A percentile compares a stretch with the other conserved stretches of the same genome.
Evolutionary conservation across 2,797 vertebrate genomes (phyloP).

Genomic region (Oreochromis mossambicus): DNA sequence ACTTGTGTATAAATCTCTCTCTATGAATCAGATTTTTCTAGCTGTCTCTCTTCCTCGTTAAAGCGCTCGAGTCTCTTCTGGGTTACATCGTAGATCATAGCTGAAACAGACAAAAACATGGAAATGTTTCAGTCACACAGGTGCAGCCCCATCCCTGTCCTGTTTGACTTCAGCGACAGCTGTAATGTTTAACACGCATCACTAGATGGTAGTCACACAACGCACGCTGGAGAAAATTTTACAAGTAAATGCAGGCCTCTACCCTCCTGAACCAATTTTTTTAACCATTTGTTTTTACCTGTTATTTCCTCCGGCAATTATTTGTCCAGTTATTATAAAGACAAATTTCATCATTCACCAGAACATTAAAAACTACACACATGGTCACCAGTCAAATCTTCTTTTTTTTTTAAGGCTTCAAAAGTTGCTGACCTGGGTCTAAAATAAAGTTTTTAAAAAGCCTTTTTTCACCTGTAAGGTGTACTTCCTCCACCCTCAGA

Average conservation of each 20-base stretch:
- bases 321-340: neutral
- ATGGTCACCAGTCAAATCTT: neutral
- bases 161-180: neutral
- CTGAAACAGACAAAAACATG: conserved; percentile 65
- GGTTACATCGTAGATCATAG: conserved; percentile 78
- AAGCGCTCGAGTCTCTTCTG: conserved; percentile 62
- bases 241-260: neutral
- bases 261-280: neutral
- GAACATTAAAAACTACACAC: neutral
- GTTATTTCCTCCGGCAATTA: neutral
- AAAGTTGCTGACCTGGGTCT: neutral
- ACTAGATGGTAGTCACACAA: conserved; percentile 35
- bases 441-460: neutral
- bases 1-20: neutral
- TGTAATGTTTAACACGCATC: conserved; percentile 8
- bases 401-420: neutral
- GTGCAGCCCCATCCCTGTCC: neutral
- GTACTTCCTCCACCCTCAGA: neutral
- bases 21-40: neutral
- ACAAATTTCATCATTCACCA: neutral
- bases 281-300: neutral
- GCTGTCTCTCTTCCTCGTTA: neutral
- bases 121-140: neutral
- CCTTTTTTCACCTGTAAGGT: neutral
- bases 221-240: neutral